Conservation (phyloP, 2,113 vertebrate species). For the Istiophorus platypterus region DNA sequence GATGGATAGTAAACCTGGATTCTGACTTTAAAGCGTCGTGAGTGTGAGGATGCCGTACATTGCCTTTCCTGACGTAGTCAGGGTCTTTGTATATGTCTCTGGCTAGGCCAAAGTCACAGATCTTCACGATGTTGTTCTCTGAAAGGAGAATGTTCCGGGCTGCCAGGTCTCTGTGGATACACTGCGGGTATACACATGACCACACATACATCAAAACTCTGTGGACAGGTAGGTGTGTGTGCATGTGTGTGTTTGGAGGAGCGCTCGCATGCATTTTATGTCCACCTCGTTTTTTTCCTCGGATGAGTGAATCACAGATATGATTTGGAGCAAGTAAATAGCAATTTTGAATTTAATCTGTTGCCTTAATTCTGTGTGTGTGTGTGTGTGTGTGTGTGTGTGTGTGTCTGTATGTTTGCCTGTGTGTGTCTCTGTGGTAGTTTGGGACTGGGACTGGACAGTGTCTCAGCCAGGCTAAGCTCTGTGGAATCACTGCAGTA, state of each 20-base stretch:
- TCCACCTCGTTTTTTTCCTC: conserved; percentile 8
- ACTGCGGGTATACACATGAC: conserved; percentile 80
- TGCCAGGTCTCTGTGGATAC: conserved; percentile 96
- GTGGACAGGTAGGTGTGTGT: conserved; percentile 13
- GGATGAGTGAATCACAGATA: background rate
- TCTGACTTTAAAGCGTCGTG: background rate
- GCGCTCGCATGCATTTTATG: background rate
- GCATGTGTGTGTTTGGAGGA: background rate
- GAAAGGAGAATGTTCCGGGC: conserved; percentile 98
- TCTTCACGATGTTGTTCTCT: conserved; percentile 97
- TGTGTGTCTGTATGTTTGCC: background rate
- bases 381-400: background rate
- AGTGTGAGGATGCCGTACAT: conserved; percentile 84
- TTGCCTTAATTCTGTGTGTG: background rate
- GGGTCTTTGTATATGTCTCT: conserved; percentile 99
- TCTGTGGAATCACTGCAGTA: conserved; percentile 15
- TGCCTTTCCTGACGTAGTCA: conserved; percentile 98
- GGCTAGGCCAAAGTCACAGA: conserved; percentile 98
- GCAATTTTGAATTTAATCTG: background rate
- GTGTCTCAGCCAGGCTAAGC: conserved; percentile 5
- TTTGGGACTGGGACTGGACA: conserved; percentile 39
- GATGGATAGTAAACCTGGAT: background rate
- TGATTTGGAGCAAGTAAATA: background rate
- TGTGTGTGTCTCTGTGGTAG: background rate
- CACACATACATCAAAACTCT: conserved; percentile 39